Evolutionary conservation across 2,797 vertebrate genomes (phyloP), one percentile per base, ranked within the genome.

Genomic region (Clarias platycephalus): DNA sequence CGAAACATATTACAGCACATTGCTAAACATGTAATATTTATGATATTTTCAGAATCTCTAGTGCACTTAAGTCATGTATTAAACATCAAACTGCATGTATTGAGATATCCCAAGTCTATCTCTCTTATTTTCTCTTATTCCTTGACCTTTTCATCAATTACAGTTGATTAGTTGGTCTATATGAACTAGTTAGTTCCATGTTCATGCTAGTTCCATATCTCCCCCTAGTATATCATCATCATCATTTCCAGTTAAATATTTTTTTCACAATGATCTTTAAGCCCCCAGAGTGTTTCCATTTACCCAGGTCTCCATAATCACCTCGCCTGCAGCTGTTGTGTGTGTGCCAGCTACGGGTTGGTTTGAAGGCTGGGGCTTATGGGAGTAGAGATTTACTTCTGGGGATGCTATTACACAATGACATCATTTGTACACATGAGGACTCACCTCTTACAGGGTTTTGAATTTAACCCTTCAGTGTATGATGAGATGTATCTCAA

Each of bases 361-460:
- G 49, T 68, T 67, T 34, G 40, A 58, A 71, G 34, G 40, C 37
- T 55, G 37, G 66, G 34, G 34, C 24, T 71, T 58, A 58, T 18
- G 62, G 53, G 83, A 82, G 10, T 67, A 81, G n/a, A 80, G 77
- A 58, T 79, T 55, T 67, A 84, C 86, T 58, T 53, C 18, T 63
- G 85, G 74, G 86, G 57, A 80, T 74, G 64, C 53, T 83, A 22
- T 81, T 87, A 37, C 68, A 68, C 34, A 78, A 66, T 91, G 85
- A 90, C 87, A 85, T 89, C 85, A 91, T 91, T 71, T 80, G 24
- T 70, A 71, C 76, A 81, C 82, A 55, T 6, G 37, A 37, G 55
- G 66, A 49, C 62, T 63, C 22, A 16, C 44, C 63, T 80, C 60
- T 67, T 53, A 76, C 18, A 83, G 49, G 31, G 37, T 55, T 6